Percentiles rank a stretch among this genome's conserved stretches.
Conservation (phyloP, 2,888 invertebrate genomes). For the Electrophaes corylata region DNA sequence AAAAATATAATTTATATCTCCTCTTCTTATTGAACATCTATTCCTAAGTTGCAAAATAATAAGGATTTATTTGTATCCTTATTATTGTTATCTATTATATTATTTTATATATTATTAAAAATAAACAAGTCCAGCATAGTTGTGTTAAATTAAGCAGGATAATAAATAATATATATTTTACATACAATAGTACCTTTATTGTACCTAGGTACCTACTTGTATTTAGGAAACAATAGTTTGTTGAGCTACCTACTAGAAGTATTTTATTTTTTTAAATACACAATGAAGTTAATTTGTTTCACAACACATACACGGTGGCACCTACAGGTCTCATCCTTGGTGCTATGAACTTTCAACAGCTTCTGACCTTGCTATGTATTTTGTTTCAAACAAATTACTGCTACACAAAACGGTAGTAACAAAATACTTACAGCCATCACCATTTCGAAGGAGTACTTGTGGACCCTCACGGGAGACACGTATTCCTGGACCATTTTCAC, state of each 20-base stretch:
- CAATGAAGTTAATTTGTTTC: neutral
- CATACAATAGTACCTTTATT: too few species aligned
- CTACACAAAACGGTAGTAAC: neutral
- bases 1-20: too few species aligned
- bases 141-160: too few species aligned
- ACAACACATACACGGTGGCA: neutral
- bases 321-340: constrained; percentile 27
- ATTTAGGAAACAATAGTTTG: too few species aligned
- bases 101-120: too few species aligned
- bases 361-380: constrained; percentile 42
- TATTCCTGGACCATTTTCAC: constrained; percentile 96
- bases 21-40: too few species aligned
- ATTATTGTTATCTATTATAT: too few species aligned
- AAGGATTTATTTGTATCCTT: too few species aligned
- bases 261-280: neutral
- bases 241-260: neutral
- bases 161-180: too few species aligned
- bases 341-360: constrained; percentile 26
- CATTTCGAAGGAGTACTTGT: constrained; percentile 97
- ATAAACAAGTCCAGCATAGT: too few species aligned
- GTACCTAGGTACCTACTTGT: too few species aligned
- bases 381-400: constrained; percentile 26
- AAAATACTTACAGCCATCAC: constrained; percentile 94
- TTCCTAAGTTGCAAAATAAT: too few species aligned
- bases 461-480: constrained; percentile 96